Evolutionary conservation across 1,140 invertebrate genomes (phyloP), one percentile per base, ranked within the genome.

Genomic region (Penaeus chinensis): DNA sequence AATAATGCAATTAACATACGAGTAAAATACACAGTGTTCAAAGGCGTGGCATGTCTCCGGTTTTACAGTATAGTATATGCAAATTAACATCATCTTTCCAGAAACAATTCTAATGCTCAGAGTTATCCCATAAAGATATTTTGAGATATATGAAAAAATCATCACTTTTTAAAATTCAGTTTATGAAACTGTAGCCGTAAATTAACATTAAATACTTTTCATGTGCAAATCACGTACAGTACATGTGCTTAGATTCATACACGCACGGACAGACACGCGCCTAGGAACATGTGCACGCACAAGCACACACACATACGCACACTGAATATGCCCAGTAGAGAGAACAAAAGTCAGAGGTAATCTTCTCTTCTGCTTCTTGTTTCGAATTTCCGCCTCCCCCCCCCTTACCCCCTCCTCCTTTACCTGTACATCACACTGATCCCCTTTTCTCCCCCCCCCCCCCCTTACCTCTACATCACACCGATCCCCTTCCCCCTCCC

Each of bases 211-310:
- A 54, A 54, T 54, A 54, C 10, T 54, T 54, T 13, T 54, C 16
- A 13, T 54, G 10, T 18, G 27, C 27, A 16, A 74, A 74, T 10
- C 71, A 13, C 71, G 42, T 42, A 16, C 13, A 16, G 42, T 13
- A 11, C 13, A 74, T 42, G 11, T 42, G 42, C 10, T 32, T 62
- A 84, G 19, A 84, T 62, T 22, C 62, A 77, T 47, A 84, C 82
- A 77, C 82, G 63, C 82, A 77, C 82, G 54, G 54, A 84, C 82
- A 76, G 37, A 84, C 82, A 76, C 82, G 63, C 82, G 27, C 66
- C 60, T 63, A 76, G 37, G 63, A 20, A 76, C 78, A 60, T 24
- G 19, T 47, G 61, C 78, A 60, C 7, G 60, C 54, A 80, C 47
- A 80, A 19, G 61, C 78, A 80, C 78, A 80, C 78, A 60, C 54